These are phyloP conservation scores for Epinephelus cyanopodus DNA, from an alignment of 2,113 vertebrate species.

Conservation along the genomic window DNA sequence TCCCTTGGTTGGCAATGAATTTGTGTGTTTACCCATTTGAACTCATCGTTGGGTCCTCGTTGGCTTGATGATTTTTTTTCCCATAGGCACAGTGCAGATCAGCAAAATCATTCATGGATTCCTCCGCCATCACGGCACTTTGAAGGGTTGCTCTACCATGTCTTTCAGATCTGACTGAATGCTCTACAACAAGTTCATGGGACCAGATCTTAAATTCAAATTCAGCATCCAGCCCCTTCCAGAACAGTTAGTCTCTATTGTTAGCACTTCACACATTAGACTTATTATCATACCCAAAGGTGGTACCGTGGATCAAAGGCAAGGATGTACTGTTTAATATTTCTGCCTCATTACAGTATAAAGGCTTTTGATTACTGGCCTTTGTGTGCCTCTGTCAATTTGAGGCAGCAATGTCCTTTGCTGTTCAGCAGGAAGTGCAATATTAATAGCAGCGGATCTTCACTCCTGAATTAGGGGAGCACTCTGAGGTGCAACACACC, in stretches of 20 bases:
- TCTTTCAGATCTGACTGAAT: slow-evolving; percentile 18
- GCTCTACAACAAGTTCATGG: slow-evolving; percentile 16
- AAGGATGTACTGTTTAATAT: slow-evolving; percentile 80
- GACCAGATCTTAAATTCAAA: slow-evolving; percentile 46
- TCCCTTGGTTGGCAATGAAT: slow-evolving; percentile 41
- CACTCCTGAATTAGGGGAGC: slow-evolving; percentile 41
- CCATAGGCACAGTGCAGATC: not conserved
- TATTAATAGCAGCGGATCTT: slow-evolving; percentile 69
- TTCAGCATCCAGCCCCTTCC: slow-evolving; percentile 46
- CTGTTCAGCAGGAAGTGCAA: slow-evolving; percentile 73
- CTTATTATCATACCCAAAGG: slow-evolving; percentile 82
- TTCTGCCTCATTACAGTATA: slow-evolving; percentile 78
- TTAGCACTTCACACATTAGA: slow-evolving; percentile 71
- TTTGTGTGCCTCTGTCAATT: slow-evolving; percentile 78
- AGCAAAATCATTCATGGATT: slow-evolving; percentile 16
- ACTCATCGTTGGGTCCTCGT: slow-evolving; percentile 6
- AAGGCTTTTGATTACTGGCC: slow-evolving; percentile 77
- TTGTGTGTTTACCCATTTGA: slow-evolving; percentile 35
- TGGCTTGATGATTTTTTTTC: slow-evolving; percentile 1
- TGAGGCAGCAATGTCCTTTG: slow-evolving; percentile 70
- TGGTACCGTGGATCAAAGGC: slow-evolving; percentile 79
- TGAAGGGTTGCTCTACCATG: slow-evolving; percentile 10
- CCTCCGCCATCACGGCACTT: slow-evolving; percentile 1
- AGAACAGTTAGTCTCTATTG: slow-evolving; percentile 64
- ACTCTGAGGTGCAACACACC: slow-evolving; percentile 33